Conservation (phyloP, 2,888 invertebrate species). For the Zaprionus bogoriensis region DNA sequence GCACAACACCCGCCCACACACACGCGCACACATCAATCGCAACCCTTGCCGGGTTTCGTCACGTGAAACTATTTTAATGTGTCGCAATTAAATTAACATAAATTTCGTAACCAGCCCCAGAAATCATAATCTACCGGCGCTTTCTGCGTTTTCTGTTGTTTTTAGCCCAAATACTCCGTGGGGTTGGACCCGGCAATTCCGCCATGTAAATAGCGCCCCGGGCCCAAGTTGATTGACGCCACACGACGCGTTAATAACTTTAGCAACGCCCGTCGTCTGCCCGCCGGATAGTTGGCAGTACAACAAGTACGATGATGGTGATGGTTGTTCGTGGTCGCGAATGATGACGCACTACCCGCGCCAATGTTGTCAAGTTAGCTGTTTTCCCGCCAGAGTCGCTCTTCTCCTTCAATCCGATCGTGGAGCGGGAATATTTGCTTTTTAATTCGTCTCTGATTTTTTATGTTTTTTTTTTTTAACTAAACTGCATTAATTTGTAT, state of each 20-base stretch:
- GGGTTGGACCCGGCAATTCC: constrained; percentile 19
- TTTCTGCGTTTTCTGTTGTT: constrained; percentile 63
- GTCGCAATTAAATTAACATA: constrained; percentile 78
- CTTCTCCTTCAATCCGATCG: too few species aligned
- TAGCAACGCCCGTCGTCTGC: constrained; percentile 70
- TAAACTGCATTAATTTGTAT: too few species aligned
- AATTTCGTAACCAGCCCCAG: constrained; percentile 54
- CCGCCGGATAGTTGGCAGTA: constrained; percentile 40
- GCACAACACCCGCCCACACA: constrained; percentile 4
- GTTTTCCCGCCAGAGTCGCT: too few species aligned
- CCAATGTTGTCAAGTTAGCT: constrained; percentile 14
- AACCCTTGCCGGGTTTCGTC: constrained; percentile 52
- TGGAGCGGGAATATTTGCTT: too few species aligned
- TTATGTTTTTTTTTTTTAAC: too few species aligned
- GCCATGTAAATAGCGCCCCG: constrained; percentile 57
- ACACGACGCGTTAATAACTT: constrained; percentile 76
- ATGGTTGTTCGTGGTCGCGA: too few species aligned
- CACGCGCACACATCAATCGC: constrained; percentile 44
- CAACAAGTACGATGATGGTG: constrained; percentile 17
- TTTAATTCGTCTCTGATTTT: too few species aligned
- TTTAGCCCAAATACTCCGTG: constrained; percentile 53
- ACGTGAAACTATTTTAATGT: constrained; percentile 74
- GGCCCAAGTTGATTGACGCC: constrained; percentile 74
- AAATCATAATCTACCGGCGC: constrained; percentile 48
- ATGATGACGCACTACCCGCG: constrained; percentile 68